These are phyloP conservation scores for Orius insidiosus DNA, from an alignment of 1,140 invertebrate species.

Conservation along the genomic window DNA sequence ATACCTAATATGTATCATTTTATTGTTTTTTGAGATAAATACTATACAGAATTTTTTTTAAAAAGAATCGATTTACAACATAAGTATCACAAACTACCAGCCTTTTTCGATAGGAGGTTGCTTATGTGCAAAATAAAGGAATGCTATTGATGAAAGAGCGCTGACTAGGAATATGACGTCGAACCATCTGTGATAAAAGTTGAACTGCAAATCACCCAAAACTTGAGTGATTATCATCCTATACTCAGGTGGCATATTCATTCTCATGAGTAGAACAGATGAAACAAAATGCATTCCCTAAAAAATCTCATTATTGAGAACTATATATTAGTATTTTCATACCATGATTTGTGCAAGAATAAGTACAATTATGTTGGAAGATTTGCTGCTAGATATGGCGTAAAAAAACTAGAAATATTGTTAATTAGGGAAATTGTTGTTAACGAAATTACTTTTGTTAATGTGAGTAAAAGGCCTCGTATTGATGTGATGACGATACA, in stretches of 20 bases:
- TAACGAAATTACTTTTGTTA: conserved; percentile 69
- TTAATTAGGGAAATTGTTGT: too few relatives aligned
- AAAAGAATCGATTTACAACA: too few relatives aligned
- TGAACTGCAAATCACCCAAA: conserved; percentile 93
- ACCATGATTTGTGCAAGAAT: conserved; percentile 96
- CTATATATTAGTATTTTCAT: conserved; percentile 20
- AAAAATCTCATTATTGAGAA: conserved; percentile 21
- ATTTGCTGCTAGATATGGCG: conserved; percentile 98
- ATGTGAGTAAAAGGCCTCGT: conserved; percentile 80
- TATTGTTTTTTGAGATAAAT: too few relatives aligned
- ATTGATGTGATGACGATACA: conserved; percentile 98
- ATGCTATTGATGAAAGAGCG: conserved; percentile 86
- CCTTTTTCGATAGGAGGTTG: conserved; percentile 39
- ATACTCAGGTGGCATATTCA: conserved; percentile 99
- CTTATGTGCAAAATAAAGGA: conserved; percentile 87
- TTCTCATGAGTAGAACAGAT: conserved; percentile 89
- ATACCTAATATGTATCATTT: too few relatives aligned
- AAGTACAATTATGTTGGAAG: conserved; percentile 95
- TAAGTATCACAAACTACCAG: conserved; percentile 2
- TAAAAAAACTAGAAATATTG: conserved; percentile 82
- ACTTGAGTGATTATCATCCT: conserved; percentile 95
- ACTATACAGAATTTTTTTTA: too few relatives aligned
- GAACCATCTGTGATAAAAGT: conserved; percentile 99
- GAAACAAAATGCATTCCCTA: conserved; percentile 99
- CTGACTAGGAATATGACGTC: conserved; percentile 98